Evolutionary conservation across 2,888 invertebrate species (phyloP).

Genomic region (Cataglyphis albicans): DNA sequence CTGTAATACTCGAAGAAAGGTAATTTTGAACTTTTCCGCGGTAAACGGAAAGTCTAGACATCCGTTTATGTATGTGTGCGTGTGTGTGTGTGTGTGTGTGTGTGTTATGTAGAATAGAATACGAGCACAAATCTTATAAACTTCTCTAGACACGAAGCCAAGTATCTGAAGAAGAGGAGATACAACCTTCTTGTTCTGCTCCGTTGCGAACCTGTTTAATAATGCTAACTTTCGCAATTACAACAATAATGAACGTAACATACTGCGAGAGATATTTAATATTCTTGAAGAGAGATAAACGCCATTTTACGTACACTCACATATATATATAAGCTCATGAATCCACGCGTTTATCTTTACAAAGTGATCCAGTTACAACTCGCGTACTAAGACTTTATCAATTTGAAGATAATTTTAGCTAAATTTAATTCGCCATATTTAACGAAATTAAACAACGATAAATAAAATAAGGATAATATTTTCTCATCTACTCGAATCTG

Average conservation of each 20-base stretch:
- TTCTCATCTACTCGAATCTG: background rate
- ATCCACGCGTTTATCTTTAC: background rate
- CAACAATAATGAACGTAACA: constrained; percentile 20
- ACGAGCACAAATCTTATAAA: constrained; percentile 45
- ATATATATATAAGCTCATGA: too few relatives aligned
- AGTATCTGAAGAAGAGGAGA: constrained; percentile 12
- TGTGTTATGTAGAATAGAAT: constrained; percentile 33
- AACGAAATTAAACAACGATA: background rate
- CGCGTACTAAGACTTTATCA: background rate
- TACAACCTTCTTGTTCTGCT: constrained; percentile 10
- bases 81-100: background rate
- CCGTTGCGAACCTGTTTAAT: constrained; percentile 27
- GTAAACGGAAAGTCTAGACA: constrained; percentile 44
- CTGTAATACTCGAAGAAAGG: constrained; percentile 44
- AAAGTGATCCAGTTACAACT: background rate
- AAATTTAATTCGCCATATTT: background rate
- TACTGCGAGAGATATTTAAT: background rate
- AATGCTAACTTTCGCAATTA: constrained; percentile 38
- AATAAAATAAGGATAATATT: background rate
- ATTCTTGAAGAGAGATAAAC: background rate
- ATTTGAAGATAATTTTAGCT: background rate
- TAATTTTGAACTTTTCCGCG: constrained; percentile 57
- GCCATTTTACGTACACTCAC: background rate
- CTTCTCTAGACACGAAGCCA: constrained; percentile 13
- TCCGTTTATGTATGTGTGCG: background rate